A percentile compares a stretch with the other conserved stretches of the same genome.
Conservation (phyloP, 2,888 invertebrate genomes). For the Pterostichus madidus region DNA sequence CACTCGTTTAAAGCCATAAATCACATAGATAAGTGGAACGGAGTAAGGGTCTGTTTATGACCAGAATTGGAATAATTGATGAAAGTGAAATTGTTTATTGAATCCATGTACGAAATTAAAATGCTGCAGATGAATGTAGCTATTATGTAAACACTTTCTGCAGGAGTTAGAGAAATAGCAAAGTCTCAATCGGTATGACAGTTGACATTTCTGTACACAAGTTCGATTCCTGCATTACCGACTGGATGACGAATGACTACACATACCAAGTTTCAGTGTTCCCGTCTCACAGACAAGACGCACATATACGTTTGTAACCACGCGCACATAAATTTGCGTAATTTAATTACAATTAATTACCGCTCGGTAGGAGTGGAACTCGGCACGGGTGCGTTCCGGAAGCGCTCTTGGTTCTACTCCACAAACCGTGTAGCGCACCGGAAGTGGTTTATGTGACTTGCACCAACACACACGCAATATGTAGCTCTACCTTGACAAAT, state of each 20-base stretch:
- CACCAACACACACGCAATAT: no score
- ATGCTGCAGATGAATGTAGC: not conserved
- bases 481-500: conserved; percentile 22
- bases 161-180: not conserved
- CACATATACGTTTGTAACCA: conserved; percentile 2
- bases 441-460: conserved; percentile 24
- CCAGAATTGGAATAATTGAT: no score
- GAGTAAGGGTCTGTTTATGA: no score
- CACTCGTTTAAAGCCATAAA: no score
- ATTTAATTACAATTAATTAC: conserved; percentile 64
- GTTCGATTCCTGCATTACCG: conserved; percentile 16
- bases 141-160: conserved; percentile 12
- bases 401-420: not conserved
- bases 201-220: conserved; percentile 15
- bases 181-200: conserved; percentile 26
- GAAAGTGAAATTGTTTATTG: no score
- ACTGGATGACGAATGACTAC: conserved; percentile 42
- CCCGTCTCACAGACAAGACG: conserved; percentile 20
- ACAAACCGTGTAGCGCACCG: conserved; percentile 1
- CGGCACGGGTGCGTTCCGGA: conserved; percentile 23
- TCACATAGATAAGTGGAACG: no score
- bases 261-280: conserved; percentile 37
- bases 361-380: not conserved
- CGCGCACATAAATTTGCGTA: conserved; percentile 60
- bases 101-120: not conserved